These are phyloP conservation scores for Recurvirostra avosetta DNA, from an alignment of 2,113 vertebrate genomes.

Conservation along the genomic window DNA sequence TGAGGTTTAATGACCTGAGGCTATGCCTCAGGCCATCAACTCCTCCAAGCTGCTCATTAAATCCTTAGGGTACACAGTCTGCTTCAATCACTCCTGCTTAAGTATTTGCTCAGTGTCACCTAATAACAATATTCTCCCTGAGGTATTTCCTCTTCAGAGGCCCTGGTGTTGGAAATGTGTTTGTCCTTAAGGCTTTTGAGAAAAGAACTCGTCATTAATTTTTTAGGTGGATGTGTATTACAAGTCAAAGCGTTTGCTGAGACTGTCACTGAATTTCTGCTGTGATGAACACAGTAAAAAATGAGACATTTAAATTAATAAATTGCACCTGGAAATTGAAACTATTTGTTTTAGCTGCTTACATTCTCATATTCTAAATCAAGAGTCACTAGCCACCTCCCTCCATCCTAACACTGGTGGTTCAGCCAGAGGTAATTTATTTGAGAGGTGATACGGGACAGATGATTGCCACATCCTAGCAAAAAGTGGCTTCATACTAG, in stretches of 20 bases:
- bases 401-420: not conserved
- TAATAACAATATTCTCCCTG: conserved; percentile 40
- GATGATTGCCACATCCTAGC: not conserved
- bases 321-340: not conserved
- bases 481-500: not conserved
- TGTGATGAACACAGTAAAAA: not conserved
- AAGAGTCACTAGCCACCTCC: not conserved
- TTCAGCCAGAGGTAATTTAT: not conserved
- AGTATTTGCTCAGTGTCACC: conserved; percentile 37
- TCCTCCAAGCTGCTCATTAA: conserved; percentile 51
- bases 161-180: not conserved
- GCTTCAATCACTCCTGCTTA: conserved; percentile 34
- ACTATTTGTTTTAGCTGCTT: not conserved
- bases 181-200: not conserved
- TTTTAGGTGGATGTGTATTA: not conserved
- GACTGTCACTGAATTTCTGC: not conserved
- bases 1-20: conserved; percentile 53
- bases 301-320: not conserved
- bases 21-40: conserved; percentile 20
- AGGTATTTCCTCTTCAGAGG: conserved; percentile 15
- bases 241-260: not conserved
- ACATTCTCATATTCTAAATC: not conserved
- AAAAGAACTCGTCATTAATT: not conserved
- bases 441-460: not conserved
- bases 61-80: conserved; percentile 15